phyloP scores from a whole-genome alignment of 2,113 vertebrate species.

The Ardeotis arabs region DNA sequence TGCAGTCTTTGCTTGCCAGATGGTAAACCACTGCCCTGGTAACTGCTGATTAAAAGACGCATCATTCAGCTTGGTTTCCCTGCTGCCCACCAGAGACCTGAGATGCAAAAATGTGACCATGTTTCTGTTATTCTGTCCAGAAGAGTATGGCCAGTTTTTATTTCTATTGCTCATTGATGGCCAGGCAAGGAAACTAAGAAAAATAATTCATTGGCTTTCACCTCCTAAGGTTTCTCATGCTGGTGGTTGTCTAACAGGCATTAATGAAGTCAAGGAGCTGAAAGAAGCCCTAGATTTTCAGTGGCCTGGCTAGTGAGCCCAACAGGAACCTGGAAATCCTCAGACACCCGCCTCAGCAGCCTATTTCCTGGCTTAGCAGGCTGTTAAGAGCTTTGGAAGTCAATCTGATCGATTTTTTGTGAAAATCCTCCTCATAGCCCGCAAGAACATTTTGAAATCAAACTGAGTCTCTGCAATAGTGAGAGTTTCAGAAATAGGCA shows the following conservation, averaged over 20 bases:
- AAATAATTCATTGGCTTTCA: not conserved
- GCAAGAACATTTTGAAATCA: not conserved
- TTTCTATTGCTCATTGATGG: not conserved
- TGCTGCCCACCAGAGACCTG: not conserved
- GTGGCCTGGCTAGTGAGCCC: not conserved
- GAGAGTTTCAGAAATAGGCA: not conserved
- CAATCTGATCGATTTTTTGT: not conserved
- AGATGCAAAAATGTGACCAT: not conserved
- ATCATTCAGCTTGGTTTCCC: not conserved
- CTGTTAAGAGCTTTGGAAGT: not conserved
- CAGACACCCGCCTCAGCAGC: not conserved
- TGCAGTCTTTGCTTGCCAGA: not conserved
- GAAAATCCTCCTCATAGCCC: not conserved
- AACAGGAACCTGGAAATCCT: not conserved
- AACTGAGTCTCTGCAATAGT: not conserved
- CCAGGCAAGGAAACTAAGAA: not conserved
- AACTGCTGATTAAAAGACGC: not conserved
- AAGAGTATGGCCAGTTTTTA: not conserved
- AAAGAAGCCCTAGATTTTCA: not conserved
- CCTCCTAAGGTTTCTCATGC: not conserved
- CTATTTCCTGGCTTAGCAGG: not conserved
- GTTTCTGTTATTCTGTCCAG: not conserved
- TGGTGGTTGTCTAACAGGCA: not conserved
- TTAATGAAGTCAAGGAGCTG: not conserved
- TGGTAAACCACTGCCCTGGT: not conserved